A percentile compares a stretch with the other conserved stretches of the same genome.
Conservation (phyloP, 23 tunicate species). For the Trididemnum miniatum region DNA sequence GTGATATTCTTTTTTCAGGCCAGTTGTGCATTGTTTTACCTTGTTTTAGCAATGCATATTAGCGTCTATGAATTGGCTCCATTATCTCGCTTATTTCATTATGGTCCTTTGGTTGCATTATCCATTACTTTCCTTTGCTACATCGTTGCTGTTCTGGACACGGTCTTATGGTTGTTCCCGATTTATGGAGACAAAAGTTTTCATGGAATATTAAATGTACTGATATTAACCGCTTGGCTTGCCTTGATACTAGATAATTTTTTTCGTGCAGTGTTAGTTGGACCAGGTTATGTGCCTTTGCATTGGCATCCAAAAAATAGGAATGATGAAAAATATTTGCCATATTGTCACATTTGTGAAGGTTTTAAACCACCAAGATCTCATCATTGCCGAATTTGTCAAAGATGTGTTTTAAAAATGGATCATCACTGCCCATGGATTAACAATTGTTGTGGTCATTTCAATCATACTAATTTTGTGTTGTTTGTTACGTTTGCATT, state of each 20-base stretch:
- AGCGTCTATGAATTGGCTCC: background rate
- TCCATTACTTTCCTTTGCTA: slow-evolving; percentile 74
- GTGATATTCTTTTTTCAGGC: too few species aligned
- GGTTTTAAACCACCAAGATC: slow-evolving; percentile 94
- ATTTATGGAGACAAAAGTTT: slow-evolving; percentile 31
- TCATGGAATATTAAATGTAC: slow-evolving; percentile 52
- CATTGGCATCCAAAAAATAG: slow-evolving; percentile 73
- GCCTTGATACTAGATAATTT: slow-evolving; percentile 69
- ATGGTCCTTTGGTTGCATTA: slow-evolving; percentile 88
- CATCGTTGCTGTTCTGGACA: slow-evolving; percentile 60
- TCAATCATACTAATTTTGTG: slow-evolving; percentile 76
- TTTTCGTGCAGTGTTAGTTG: slow-evolving; percentile 75
- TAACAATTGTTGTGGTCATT: slow-evolving; percentile 88
- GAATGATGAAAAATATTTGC: slow-evolving; percentile 71
- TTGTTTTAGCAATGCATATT: too few species aligned
- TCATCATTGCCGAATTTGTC: slow-evolving; percentile 87
- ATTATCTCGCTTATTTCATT: slow-evolving; percentile 45
- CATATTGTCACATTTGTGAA: slow-evolving; percentile 82
- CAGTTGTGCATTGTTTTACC: too few species aligned
- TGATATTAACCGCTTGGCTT: slow-evolving; percentile 68
- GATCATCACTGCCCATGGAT: slow-evolving; percentile 99
- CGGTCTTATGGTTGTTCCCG: slow-evolving; percentile 66
- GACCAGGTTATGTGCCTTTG: slow-evolving; percentile 91
- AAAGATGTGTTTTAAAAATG: slow-evolving; percentile 94
- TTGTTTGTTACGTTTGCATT: slow-evolving; percentile 90